phyloP scores from a whole-genome alignment of 2,888 invertebrate species.

The Synergus gifuensis region DNA sequence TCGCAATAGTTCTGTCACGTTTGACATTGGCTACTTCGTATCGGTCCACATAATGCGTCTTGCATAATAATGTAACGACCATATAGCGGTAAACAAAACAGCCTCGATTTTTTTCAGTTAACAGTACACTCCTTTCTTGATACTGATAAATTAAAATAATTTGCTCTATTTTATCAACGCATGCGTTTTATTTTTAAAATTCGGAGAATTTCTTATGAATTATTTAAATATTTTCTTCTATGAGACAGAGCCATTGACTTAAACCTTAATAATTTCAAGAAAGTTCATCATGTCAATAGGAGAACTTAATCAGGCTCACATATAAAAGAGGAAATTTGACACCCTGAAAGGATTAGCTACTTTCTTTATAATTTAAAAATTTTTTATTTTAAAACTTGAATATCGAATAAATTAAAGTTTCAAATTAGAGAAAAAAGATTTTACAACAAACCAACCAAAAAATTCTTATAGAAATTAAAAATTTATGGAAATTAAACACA shows the following conservation, averaged over 20 bases:
- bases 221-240: no score
- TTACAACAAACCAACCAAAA: no score
- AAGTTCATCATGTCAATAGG: not conserved
- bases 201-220: no score
- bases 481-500: constrained; percentile 6
- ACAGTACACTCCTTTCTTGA: not conserved
- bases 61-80: constrained; percentile 58
- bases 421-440: no score
- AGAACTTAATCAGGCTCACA: not conserved
- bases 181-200: no score
- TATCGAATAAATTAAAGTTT: no score
- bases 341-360: constrained; percentile 41
- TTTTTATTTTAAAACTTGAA: no score
- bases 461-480: no score
- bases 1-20: constrained; percentile 58
- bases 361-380: constrained; percentile 23
- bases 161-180: no score
- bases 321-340: constrained; percentile 39
- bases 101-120: constrained; percentile 9
- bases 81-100: constrained; percentile 57
- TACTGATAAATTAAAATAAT: no score
- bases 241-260: no score
- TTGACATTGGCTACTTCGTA: constrained; percentile 59
- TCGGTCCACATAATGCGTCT: constrained; percentile 52
- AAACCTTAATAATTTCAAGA: not conserved